phyloP scores from a whole-genome alignment of 2,888 invertebrate species.

The Ectemnius continuus region DNA sequence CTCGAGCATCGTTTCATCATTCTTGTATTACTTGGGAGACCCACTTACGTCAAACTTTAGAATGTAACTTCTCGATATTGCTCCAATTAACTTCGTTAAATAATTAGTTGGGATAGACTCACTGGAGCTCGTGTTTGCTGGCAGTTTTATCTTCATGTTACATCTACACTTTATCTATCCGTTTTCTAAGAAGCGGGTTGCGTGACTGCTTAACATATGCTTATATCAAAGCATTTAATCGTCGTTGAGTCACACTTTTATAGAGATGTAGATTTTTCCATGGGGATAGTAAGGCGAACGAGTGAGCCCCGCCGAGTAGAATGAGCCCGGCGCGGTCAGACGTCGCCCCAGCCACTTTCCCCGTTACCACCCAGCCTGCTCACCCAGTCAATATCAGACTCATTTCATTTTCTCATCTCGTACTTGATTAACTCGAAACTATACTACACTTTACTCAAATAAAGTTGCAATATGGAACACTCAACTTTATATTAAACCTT shows the following conservation, averaged over 20 bases:
- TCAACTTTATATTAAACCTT: no score
- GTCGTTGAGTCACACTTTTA: not conserved
- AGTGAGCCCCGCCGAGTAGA: conserved; percentile 1
- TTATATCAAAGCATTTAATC: not conserved
- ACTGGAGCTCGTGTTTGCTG: not conserved
- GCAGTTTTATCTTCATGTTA: not conserved
- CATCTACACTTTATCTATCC: not conserved
- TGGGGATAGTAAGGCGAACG: not conserved
- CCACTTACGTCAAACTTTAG: conserved; percentile 39
- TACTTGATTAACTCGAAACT: no score
- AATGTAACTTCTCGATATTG: not conserved
- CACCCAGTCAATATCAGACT: not conserved
- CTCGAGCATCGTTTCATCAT: conserved; percentile 39
- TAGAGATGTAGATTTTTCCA: conserved; percentile 1
- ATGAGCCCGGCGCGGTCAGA: not conserved
- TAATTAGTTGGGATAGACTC: not conserved
- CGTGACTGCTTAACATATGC: not conserved
- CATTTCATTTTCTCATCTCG: no score
- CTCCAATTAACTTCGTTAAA: not conserved
- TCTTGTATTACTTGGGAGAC: no score
- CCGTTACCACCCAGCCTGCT: not conserved
- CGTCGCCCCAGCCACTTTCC: conserved; percentile 2
- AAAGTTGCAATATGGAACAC: no score
- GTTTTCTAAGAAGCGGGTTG: not conserved
- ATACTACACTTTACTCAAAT: no score